Conservation (phyloP, 1,140 invertebrate genomes). For the Meteorus sp. region DNA sequence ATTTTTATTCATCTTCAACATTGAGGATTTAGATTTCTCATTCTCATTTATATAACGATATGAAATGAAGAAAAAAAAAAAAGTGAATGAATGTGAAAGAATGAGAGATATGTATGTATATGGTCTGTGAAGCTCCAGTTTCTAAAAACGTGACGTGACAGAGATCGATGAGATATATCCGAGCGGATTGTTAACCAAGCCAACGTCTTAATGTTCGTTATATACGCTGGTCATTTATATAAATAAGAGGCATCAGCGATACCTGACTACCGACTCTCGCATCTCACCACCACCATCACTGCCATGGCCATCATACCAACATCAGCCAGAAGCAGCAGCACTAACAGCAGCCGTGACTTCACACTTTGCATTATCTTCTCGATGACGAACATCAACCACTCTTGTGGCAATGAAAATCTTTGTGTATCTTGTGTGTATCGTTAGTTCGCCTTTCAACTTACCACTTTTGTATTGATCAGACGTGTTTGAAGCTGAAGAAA, state of each 20-base stretch:
- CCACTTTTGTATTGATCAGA: too few species aligned
- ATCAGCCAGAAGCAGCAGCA: too few species aligned
- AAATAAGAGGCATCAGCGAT: conserved; percentile 60
- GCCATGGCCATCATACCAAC: too few species aligned
- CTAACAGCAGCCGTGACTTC: conserved; percentile 44
- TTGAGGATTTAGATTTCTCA: too few species aligned
- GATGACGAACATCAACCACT: too few species aligned
- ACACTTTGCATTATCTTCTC: conserved; percentile 57
- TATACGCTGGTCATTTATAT: conserved; percentile 61
- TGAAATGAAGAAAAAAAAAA: not conserved
- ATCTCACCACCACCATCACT: conserved; percentile 40
- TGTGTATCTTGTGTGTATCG: conserved; percentile 49
- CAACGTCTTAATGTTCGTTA: conserved; percentile 34
- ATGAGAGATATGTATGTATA: not conserved
- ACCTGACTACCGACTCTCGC: conserved; percentile 54
- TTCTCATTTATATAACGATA: conserved; percentile 30
- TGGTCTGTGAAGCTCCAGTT: conserved; percentile 25
- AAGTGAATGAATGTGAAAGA: not conserved
- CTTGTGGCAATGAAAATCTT: conserved; percentile 11
- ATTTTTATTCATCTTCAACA: too few species aligned
- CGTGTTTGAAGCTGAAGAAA: too few species aligned
- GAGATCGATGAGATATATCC: conserved; percentile 29
- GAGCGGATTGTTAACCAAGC: conserved; percentile 27
- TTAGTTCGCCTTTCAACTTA: conserved; percentile 51
- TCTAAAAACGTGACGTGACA: conserved; percentile 30